phyloP scores from a whole-genome alignment of 2,797 vertebrate species.

The Carduelis carduelis region DNA sequence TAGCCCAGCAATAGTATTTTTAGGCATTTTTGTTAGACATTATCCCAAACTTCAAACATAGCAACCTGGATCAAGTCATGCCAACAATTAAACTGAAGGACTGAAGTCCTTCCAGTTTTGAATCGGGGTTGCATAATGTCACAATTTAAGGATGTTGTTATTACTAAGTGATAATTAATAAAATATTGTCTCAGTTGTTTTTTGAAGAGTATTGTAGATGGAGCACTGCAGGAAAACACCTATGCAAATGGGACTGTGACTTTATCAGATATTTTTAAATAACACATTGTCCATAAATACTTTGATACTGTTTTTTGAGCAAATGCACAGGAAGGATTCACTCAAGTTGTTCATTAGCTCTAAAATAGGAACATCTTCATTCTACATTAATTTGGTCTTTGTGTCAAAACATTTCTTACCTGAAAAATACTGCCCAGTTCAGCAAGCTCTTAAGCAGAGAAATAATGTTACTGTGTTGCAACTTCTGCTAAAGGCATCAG shows the following conservation, averaged over 20 bases:
- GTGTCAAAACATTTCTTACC: conserved; percentile 20
- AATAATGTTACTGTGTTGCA: not conserved
- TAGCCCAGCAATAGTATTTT: not conserved
- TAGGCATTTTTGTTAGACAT: not conserved
- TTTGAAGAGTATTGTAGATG: not conserved
- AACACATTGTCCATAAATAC: not conserved
- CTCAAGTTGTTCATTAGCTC: not conserved
- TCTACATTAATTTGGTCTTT: not conserved
- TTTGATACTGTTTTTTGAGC: not conserved
- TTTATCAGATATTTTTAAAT: not conserved
- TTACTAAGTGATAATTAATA: not conserved
- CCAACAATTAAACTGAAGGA: not conserved
- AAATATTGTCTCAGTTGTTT: not conserved
- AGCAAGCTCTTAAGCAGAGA: not conserved
- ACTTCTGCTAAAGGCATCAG: not conserved
- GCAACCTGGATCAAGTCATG: not conserved
- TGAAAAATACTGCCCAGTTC: not conserved
- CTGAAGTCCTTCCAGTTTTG: not conserved
- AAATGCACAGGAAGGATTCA: not conserved
- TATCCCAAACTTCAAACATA: not conserved
- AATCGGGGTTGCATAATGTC: not conserved
- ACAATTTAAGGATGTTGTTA: not conserved
- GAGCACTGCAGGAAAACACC: not conserved
- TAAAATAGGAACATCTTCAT: conserved; percentile 15
- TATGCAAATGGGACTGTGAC: not conserved